phyloP scores from a whole-genome alignment of 2,888 invertebrate genomes.

The Hydroisotoma schaefferi region DNA sequence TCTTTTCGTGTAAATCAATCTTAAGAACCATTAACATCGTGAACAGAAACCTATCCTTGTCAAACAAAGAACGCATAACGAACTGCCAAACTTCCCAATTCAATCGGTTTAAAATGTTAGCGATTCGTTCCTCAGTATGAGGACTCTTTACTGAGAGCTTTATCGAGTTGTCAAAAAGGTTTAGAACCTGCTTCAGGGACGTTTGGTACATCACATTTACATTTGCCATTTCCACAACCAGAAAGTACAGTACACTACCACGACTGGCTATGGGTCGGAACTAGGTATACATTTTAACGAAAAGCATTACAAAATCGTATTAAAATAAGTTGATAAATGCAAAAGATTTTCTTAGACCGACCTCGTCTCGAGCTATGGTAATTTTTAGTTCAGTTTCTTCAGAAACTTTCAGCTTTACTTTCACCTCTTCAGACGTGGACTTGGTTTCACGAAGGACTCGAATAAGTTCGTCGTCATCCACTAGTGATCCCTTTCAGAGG shows the following conservation, averaged over 20 bases:
- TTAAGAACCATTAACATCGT: constrained; percentile 93
- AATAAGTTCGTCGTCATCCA: constrained; percentile 93
- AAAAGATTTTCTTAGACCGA: constrained; percentile 54
- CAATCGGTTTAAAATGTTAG: constrained; percentile 80
- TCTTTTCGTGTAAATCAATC: constrained; percentile 78
- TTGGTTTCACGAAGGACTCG: constrained; percentile 82
- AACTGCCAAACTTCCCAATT: constrained; percentile 91
- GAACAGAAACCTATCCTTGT: constrained; percentile 83
- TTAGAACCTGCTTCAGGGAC: constrained; percentile 88
- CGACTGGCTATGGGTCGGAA: constrained; percentile 83
- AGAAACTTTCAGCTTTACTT: constrained; percentile 85
- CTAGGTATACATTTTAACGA: no score
- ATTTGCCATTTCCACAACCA: constrained; percentile 95
- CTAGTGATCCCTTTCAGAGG: constrained; percentile 69
- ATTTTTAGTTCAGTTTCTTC: constrained; percentile 93
- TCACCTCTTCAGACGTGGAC: constrained; percentile 81
- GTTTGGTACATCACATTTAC: constrained; percentile 97
- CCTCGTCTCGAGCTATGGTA: constrained; percentile 88
- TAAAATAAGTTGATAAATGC: no score
- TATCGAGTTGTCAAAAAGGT: constrained; percentile 91
- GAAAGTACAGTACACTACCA: constrained; percentile 89
- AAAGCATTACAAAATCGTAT: no score
- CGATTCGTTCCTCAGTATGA: constrained; percentile 78
- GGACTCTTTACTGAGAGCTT: constrained; percentile 70
- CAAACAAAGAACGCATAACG: constrained; percentile 86